Evolutionary conservation across 37 sponge, comb jelly and placozoan genomes (phyloP).

Genomic region (Axinella damicornis): DNA sequence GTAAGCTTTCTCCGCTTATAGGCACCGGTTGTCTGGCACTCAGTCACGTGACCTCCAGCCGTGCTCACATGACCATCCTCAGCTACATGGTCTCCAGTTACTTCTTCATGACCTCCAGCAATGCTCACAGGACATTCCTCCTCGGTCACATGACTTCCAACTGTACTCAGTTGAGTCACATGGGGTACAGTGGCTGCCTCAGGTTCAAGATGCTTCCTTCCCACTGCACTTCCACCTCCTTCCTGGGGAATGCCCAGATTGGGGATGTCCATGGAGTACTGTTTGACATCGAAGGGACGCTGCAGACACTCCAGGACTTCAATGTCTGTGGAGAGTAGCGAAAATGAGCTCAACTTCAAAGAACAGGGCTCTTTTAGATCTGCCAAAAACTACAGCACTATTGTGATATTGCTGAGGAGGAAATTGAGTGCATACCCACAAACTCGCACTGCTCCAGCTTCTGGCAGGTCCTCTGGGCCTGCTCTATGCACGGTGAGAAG

Average conservation of each 20-base stretch:
- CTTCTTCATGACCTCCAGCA: no score
- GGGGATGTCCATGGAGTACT: conserved; percentile 34
- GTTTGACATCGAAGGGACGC: conserved; percentile 69
- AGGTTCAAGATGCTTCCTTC: not conserved
- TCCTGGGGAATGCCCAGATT: conserved; percentile 50
- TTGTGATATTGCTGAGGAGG: not conserved
- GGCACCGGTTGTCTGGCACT: not conserved
- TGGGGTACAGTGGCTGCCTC: not conserved
- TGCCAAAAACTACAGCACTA: no score
- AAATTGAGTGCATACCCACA: conserved; percentile 45
- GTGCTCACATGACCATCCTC: not conserved
- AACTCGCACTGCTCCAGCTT: conserved; percentile 74
- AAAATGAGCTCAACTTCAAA: no score
- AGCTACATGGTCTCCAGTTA: not conserved
- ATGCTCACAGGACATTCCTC: not conserved
- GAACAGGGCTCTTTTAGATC: no score
- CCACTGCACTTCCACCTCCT: not conserved
- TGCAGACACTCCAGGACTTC: conserved; percentile 82
- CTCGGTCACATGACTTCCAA: not conserved
- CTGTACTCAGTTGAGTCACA: not conserved
- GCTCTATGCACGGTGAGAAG: conserved; percentile 98
- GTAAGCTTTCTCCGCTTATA: not conserved
- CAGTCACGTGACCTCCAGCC: not conserved
- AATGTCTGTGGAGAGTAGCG: conserved; percentile 56
- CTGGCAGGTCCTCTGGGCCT: conserved; percentile 90